Percentiles rank a stretch among this genome's conserved stretches.
These are phyloP conservation scores for Neogale vison DNA, from an alignment of 2,113 vertebrate genomes.

Conservation along the genomic window DNA sequence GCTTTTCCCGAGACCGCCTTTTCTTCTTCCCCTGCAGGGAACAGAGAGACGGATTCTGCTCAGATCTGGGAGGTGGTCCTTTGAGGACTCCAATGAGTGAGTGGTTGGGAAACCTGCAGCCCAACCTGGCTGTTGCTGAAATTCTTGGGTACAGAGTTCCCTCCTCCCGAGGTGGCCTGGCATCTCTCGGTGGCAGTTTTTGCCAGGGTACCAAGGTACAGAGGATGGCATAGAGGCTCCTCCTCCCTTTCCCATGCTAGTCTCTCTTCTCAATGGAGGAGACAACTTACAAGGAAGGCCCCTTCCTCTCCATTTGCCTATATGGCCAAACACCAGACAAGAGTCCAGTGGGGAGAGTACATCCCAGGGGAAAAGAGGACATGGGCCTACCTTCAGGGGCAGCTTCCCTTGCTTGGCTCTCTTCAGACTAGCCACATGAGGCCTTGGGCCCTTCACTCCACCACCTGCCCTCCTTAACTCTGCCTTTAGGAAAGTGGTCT, in stretches of 20 bases:
- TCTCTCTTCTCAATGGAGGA: background rate
- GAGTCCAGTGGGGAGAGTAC: background rate
- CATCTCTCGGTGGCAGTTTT: background rate
- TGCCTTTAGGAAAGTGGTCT: background rate
- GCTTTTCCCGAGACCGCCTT: slow-evolving; percentile 97
- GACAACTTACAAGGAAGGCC: background rate
- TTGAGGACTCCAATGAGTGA: background rate
- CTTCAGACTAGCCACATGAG: background rate
- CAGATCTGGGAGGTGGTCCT: background rate
- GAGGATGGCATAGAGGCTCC: background rate
- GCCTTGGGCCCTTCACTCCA: background rate
- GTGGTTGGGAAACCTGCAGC: background rate
- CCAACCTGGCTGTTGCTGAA: background rate
- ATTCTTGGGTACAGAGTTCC: background rate
- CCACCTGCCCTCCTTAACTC: background rate
- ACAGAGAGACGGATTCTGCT: slow-evolving; percentile 25
- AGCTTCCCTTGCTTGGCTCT: background rate
- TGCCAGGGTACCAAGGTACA: background rate
- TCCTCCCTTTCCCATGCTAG: background rate
- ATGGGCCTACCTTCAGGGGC: background rate
- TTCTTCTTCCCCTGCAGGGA: slow-evolving; percentile 96
- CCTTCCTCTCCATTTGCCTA: background rate
- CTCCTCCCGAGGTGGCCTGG: background rate
- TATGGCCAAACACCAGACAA: background rate
- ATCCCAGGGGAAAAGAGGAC: background rate